Base-by-base conservation (phyloP, 37 sponge, comb jelly and placozoan species). In the Hexactinellida sp. region DNA sequence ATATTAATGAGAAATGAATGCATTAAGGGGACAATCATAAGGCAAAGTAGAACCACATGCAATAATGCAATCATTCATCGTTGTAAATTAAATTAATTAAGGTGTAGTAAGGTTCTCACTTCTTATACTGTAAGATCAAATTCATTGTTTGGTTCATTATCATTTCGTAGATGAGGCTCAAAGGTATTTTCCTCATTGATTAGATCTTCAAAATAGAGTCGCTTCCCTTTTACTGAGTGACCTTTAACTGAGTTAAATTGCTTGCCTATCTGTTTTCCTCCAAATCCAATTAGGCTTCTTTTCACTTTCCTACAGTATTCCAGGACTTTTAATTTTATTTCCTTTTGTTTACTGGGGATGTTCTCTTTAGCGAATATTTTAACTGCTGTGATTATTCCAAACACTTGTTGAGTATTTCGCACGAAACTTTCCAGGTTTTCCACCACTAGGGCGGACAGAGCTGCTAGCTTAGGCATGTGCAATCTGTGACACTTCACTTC, bases 101-200 rank as follows among this genome's bases (percentile, higher is more conserved):
- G n/a, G n/a, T n/a, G n/a, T n/a, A n/a, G n/a, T n/a, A n/a, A n/a
- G n/a, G n/a, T n/a, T n/a, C n/a, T n/a, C 52, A 47, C 9, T 47
- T 19, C 52, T 63, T 28, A 63, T 28, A 63, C 5, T 3, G 76
- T 63, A 23, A 63, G 76, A n/a, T 63, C 76, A 28, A 32, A 63
- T 10, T 63, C 76, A 63, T 63, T 63, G 34, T 63, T 63, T 63
- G 76, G 76, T 63, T 63, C 76, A 25, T 63, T 63, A 7, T 63
- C 76, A 63, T 63, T 63, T 7, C 30, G 76, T n/a, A 63, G 30
- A 63, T 63, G 76, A 10, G 76, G 76, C 30, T 63, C 76, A n/a
- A 63, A 63, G 5, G 76, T 63, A 63, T 63, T 63, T 23, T 63
- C 28, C 30, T 63, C 19, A 23, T 28, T n/a, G 13, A 63, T 63